These are phyloP conservation scores for Ditylenchus weischeri DNA, from an alignment of 2,888 invertebrate species.

Conservation along the genomic window DNA sequence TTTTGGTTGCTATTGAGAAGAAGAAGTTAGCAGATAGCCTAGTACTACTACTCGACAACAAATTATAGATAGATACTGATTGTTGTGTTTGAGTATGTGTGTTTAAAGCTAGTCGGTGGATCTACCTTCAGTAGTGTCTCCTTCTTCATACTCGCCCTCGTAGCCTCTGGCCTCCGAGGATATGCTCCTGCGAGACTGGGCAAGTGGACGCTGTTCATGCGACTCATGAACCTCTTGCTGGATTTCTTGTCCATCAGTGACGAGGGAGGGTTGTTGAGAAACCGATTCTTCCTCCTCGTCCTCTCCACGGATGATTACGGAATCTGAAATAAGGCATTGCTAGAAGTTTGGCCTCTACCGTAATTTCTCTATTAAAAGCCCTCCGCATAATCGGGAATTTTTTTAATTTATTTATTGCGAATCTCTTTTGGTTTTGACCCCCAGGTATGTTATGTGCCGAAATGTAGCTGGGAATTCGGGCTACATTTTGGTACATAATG, in stretches of 20 bases:
- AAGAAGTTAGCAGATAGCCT: constrained; percentile 1
- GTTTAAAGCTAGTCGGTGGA: constrained; percentile 6
- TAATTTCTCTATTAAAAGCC: too few species aligned
- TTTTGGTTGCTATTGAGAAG: background rate
- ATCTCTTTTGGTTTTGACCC: too few species aligned
- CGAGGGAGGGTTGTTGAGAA: background rate
- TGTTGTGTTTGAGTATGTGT: background rate
- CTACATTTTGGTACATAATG: too few species aligned
- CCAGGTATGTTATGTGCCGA: too few species aligned
- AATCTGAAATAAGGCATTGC: background rate
- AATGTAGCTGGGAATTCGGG: too few species aligned
- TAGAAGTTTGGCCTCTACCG: too few species aligned
- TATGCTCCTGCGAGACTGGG: constrained; percentile 11
- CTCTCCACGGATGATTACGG: constrained; percentile 19
- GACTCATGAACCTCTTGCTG: background rate
- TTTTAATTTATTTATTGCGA: too few species aligned
- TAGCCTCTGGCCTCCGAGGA: constrained; percentile 5
- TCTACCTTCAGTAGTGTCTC: constrained; percentile 12
- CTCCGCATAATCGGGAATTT: too few species aligned
- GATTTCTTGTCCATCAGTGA: background rate
- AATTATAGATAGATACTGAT: too few species aligned
- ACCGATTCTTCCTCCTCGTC: constrained; percentile 13
- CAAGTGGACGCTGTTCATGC: background rate
- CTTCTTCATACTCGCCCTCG: constrained; percentile 3
- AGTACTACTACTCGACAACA: too few species aligned